A percentile compares a stretch with the other conserved stretches of the same genome.
Evolutionary conservation across 2,888 invertebrate genomes (phyloP).

Genomic region (Gandaritis pyraliata): DNA sequence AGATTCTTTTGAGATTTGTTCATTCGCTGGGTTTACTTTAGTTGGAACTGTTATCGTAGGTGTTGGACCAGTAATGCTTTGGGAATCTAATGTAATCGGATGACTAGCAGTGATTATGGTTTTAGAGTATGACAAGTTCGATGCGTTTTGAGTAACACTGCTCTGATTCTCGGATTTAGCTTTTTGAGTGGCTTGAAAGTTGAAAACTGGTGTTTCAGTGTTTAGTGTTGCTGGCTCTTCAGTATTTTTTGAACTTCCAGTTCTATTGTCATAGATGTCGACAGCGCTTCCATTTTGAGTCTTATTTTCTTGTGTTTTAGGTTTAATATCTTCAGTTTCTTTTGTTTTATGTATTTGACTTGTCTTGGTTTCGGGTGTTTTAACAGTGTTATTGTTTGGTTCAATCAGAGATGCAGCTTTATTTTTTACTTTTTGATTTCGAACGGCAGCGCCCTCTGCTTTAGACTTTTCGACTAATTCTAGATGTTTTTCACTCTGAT

Average conservation of each 20-base stretch:
- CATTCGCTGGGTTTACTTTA: constrained; percentile 1
- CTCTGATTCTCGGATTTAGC: neutral
- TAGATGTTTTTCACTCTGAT: constrained; percentile 23
- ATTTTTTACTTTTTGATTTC: constrained; percentile 12
- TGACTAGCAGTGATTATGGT: neutral
- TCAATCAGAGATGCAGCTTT: constrained; percentile 1
- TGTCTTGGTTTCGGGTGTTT: constrained; percentile 7
- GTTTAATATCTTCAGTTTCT: constrained; percentile 1
- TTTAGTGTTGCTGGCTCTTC: neutral
- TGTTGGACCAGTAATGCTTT: constrained; percentile 6
- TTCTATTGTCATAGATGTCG: constrained; percentile 10
- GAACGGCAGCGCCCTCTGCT: constrained; percentile 13
- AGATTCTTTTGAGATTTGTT: constrained; percentile 2
- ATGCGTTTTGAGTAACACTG: neutral
- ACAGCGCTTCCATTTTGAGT: constrained; percentile 12
- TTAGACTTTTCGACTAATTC: constrained; percentile 16
- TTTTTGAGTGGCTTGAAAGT: neutral
- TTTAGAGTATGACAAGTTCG: neutral
- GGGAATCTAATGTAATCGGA: neutral
- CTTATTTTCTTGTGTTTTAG: constrained; percentile 8
- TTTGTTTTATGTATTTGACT: constrained; percentile 1
- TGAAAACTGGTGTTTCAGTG: constrained; percentile 2
- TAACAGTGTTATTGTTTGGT: constrained; percentile 10
- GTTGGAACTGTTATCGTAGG: neutral
- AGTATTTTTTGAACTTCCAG: constrained; percentile 11